These are phyloP conservation scores for Metellina segmentata DNA, from an alignment of 2,888 invertebrate genomes.

Conservation along the genomic window DNA sequence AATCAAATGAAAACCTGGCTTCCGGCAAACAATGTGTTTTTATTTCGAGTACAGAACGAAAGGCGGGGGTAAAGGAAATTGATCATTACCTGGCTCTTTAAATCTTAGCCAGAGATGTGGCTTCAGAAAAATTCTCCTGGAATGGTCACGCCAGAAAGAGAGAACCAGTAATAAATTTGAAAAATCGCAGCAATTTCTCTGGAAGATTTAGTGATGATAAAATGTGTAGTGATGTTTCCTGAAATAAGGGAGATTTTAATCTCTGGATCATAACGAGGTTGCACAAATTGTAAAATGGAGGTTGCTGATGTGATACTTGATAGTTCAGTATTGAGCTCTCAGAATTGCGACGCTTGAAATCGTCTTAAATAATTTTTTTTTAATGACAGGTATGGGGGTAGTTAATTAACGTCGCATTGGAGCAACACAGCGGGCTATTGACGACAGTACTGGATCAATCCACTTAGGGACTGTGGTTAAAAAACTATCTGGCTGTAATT, in stretches of 20 bases:
- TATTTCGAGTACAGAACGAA: conserved; percentile 33
- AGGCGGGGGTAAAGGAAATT: conserved; percentile 18
- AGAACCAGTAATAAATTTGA: conserved; percentile 7
- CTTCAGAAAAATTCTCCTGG: background rate
- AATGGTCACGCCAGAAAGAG: conserved; percentile 11
- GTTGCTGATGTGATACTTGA: background rate
- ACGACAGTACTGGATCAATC: no score
- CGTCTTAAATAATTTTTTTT: no score
- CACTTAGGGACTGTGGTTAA: no score
- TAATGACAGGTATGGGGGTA: no score
- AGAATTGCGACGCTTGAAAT: no score
- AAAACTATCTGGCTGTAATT: no score
- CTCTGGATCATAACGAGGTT: background rate
- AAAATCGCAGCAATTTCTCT: background rate
- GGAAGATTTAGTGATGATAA: background rate
- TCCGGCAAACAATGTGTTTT: conserved; percentile 55
- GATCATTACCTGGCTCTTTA: conserved; percentile 53
- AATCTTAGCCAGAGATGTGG: conserved; percentile 14
- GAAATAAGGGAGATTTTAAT: background rate
- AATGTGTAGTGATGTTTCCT: background rate
- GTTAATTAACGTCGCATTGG: no score
- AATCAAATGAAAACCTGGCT: conserved; percentile 5
- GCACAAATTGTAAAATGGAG: background rate
- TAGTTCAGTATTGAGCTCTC: background rate
- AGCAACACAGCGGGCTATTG: no score